Evolutionary conservation across 2,113 vertebrate genomes (phyloP), one percentile per base, ranked within the genome.

Genomic region (Sinocyclocheilus anophthalmus): DNA sequence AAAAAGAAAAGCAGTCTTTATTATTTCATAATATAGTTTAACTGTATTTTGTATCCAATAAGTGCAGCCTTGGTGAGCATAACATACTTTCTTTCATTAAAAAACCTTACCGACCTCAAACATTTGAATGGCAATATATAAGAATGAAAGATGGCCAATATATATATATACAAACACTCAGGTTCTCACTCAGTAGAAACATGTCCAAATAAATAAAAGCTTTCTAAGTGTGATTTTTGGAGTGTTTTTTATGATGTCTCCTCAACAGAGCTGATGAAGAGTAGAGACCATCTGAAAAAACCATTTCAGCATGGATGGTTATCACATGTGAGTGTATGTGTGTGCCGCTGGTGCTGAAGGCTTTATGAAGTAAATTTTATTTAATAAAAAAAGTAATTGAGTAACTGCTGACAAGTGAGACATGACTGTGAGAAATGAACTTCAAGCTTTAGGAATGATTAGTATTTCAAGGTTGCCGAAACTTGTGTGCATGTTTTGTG

Each of bases 261-360:
- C 7, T 48, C 55, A 37, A 70, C 26, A 39, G 75, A 86, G 20
- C 12, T 76, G 57, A 82, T 84, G 81, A 88, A 88, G 73, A 45
- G 61, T 70, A 14, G 57, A 37, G 63, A 69, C 67, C 45, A 84
- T 86, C 75, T 86, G 65, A 86, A 57, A 33, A 84, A 57, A 45
- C 45, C 20, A 76, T 86, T 82, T 61, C 24, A 86, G 67, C 78
- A 33, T 37, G 1, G 18, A 63, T 61, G 26, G 20, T 61, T 61
- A 80, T 59, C 18, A 33, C 24, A 30, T 39, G 67, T 37, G 30
- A 70, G 18, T 83, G 70, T 83, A 22, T 67, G 26, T 33, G 30
- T 63, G 53, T 48, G 30, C 80, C 5, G 16, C 42, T 53, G 16
- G 63, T 69, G 63, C 80, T 67, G 63, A 82, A 67, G 61, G 37